Evolutionary conservation across 2,113 vertebrate genomes (phyloP).

Genomic region (Cyprinodon variegatus): DNA sequence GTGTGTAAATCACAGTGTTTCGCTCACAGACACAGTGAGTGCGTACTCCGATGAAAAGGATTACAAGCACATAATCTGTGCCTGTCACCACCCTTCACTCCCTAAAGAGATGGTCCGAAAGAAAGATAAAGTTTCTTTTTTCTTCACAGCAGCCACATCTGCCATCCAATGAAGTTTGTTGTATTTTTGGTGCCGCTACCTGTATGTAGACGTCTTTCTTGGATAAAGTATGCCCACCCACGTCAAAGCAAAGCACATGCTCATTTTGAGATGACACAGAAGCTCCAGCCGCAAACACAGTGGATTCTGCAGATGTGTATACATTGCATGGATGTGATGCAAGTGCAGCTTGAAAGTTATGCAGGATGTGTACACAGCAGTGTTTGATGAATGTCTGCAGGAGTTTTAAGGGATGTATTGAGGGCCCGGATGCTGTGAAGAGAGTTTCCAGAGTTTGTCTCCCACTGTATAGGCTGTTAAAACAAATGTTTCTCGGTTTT

Average conservation of each 20-base stretch:
- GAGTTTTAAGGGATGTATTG: slow-evolving; percentile 39
- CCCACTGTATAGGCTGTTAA: slow-evolving; percentile 14
- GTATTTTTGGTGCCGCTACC: not conserved
- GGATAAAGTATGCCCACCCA: slow-evolving; percentile 53
- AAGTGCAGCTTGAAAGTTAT: slow-evolving; percentile 56
- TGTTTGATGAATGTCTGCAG: slow-evolving; percentile 63
- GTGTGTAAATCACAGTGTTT: slow-evolving; percentile 38
- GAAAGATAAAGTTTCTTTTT: not conserved
- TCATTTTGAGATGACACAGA: slow-evolving; percentile 60
- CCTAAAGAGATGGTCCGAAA: slow-evolving; percentile 13
- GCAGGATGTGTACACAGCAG: slow-evolving; percentile 69
- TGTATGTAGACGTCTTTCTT: slow-evolving; percentile 8
- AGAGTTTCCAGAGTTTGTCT: slow-evolving; percentile 1
- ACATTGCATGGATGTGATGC: slow-evolving; percentile 55
- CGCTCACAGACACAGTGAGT: slow-evolving; percentile 31
- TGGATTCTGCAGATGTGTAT: slow-evolving; percentile 67
- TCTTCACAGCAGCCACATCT: not conserved
- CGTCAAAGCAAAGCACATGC: slow-evolving; percentile 16
- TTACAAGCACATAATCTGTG: slow-evolving; percentile 57
- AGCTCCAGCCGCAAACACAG: slow-evolving; percentile 57
- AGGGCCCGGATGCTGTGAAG: slow-evolving; percentile 20
- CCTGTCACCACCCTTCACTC: slow-evolving; percentile 59
- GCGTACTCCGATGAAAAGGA: slow-evolving; percentile 56
- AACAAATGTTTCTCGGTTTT: slow-evolving; percentile 9
- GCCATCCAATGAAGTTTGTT: not conserved